phyloP scores from a whole-genome alignment of 2,797 vertebrate genomes.

The Notolepis coatsorum region DNA sequence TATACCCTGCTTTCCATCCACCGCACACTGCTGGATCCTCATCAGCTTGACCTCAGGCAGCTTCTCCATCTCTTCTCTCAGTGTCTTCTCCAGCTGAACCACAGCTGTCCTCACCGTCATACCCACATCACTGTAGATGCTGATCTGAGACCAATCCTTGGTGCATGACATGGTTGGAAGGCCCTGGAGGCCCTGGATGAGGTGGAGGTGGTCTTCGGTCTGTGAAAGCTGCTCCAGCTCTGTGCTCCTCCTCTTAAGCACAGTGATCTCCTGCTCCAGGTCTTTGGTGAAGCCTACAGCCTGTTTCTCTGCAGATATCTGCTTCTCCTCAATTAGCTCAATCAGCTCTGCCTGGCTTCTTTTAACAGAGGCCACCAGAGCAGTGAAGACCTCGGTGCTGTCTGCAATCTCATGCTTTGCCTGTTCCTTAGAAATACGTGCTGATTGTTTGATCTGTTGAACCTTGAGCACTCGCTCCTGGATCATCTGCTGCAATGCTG shows the following conservation, averaged over 20 bases:
- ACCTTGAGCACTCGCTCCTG: slow-evolving; percentile 15
- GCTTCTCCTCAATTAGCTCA: slow-evolving; percentile 33
- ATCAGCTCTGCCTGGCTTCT: slow-evolving; percentile 27
- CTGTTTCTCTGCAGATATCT: slow-evolving; percentile 14
- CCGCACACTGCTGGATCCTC: neutral
- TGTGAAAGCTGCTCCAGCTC: slow-evolving; percentile 39
- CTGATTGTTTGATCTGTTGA: slow-evolving; percentile 4
- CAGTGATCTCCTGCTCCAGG: slow-evolving; percentile 32
- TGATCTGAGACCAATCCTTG: no score
- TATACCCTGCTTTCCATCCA: no score
- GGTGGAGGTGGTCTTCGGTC: slow-evolving; percentile 40
- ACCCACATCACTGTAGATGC: neutral
- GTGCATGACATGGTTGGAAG: neutral
- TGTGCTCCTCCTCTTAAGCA: slow-evolving; percentile 26
- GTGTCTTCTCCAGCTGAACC: neutral
- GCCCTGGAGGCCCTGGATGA: slow-evolving; percentile 38
- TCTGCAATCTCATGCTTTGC: slow-evolving; percentile 16
- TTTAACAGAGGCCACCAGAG: slow-evolving; percentile 27
- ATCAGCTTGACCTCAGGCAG: neutral
- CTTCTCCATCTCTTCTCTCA: neutral
- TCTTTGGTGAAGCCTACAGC: slow-evolving; percentile 30
- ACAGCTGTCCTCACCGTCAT: neutral
- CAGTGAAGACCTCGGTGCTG: slow-evolving; percentile 25
- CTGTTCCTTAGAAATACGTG: neutral
- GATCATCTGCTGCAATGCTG: slow-evolving; percentile 20